A percentile compares a stretch with the other conserved stretches of the same genome.
Conservation (phyloP, 2,113 vertebrate species). For the Thinocorus orbignyianus region DNA sequence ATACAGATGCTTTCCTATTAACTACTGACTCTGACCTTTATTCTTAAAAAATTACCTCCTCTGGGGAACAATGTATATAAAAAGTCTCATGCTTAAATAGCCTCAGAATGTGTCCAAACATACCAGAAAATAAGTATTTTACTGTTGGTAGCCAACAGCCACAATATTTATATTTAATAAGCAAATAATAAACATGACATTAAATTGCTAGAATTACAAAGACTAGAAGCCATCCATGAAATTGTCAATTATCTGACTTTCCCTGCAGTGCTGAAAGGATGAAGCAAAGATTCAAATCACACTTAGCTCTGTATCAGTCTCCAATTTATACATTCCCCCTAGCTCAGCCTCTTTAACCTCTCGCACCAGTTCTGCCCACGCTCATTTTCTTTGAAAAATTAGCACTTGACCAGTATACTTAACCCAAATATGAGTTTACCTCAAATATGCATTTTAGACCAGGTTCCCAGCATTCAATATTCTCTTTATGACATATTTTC, state of each 20-base stretch:
- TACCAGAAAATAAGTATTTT: not conserved
- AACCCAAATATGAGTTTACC: not conserved
- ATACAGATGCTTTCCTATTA: not conserved
- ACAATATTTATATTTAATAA: constrained; percentile 55
- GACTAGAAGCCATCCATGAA: constrained; percentile 53
- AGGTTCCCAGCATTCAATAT: not conserved
- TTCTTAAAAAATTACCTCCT: not conserved
- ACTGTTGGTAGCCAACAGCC: not conserved
- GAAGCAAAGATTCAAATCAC: constrained; percentile 2
- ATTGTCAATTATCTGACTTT: constrained; percentile 55
- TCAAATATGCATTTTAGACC: not conserved
- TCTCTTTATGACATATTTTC: not conserved
- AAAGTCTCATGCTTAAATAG: not conserved
- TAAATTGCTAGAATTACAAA: constrained; percentile 52
- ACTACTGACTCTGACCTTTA: not conserved
- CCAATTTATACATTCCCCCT: not conserved
- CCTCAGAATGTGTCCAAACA: not conserved
- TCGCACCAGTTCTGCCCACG: not conserved
- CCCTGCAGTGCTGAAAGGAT: not conserved
- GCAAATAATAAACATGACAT: constrained; percentile 49
- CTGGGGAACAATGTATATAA: not conserved
- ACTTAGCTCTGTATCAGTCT: not conserved
- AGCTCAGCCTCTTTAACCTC: not conserved
- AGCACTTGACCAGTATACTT: not conserved
- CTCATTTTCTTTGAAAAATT: not conserved